Base-by-base conservation (phyloP, 2,888 invertebrate genomes). In the Bellardia bayeri region DNA sequence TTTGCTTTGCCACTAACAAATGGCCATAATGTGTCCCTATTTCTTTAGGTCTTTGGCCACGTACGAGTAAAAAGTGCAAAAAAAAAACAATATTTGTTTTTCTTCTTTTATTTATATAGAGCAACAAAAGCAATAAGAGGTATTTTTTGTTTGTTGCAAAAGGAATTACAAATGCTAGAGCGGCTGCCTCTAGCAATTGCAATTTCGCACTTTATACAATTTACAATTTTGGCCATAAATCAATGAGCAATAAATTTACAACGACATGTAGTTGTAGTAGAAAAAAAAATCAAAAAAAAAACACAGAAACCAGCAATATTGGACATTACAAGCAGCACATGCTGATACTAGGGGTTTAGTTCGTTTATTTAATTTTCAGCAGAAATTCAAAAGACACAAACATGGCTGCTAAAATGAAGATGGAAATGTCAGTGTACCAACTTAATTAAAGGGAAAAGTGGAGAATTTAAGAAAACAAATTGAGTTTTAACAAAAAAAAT, bases 131-230 rank as follows among this genome's bases (percentile, higher is more conserved):
- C 82, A 82, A 74, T 75, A 82, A 82, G 49, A 82, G 74, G 45
- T 75, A n/a, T 49, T 72, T 4, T 13, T 58, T 30, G 37, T 37
- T 66, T 76, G 23, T 3, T 8, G n/a, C 56, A 64, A 66, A 81
- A 72, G 30, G 16, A 72, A 68, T 66, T 37, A 58, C 23, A 66
- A 75, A 23, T 82, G 74, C 49, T 56, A 49, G 82, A 66, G 82
- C 74, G 74, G 66, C 66, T 79, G 85, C 82, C 88, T 80, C 30
- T 49, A 81, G 89, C 90, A 90, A 90, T 90, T 89, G 89, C 89
- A 90, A 90, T 90, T 89, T 90, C 90, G 89, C 90, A 90, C 90
- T 90, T 90, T 89, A 90, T 87, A 89, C 90, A 90, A 89, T 90
- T 90, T 90, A 89, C 90, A 90, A 90, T 90, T 90, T 89, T 64